These are phyloP conservation scores for Heliconius aoede DNA, from an alignment of 2,888 invertebrate genomes.

Conservation along the genomic window DNA sequence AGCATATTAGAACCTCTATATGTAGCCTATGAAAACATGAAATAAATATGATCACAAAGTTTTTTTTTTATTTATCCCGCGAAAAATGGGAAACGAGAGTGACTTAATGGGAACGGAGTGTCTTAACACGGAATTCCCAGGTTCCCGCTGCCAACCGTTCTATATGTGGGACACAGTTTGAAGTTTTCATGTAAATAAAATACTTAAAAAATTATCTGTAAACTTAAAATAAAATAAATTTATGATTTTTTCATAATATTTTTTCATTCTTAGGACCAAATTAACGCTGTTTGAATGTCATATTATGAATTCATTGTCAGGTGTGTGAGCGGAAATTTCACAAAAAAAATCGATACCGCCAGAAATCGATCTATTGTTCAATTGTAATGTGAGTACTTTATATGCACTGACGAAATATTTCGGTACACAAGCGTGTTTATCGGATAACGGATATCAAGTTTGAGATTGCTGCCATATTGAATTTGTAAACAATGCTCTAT, in stretches of 20 bases:
- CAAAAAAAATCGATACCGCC: conserved; percentile 58
- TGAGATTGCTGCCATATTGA: conserved; percentile 24
- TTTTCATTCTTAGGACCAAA: conserved; percentile 13
- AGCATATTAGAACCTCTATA: too few species aligned
- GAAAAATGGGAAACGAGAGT: too few species aligned
- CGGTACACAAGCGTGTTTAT: conserved; percentile 34
- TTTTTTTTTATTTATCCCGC: too few species aligned
- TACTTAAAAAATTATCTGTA: too few species aligned
- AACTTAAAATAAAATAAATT: neutral
- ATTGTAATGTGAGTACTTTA: conserved; percentile 51
- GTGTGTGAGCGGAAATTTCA: conserved; percentile 53
- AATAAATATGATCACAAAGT: too few species aligned
- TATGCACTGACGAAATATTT: conserved; percentile 38
- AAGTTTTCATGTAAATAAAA: too few species aligned
- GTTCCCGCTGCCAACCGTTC: too few species aligned
- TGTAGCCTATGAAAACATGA: too few species aligned
- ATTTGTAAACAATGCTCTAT: conserved; percentile 16
- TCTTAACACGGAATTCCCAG: too few species aligned
- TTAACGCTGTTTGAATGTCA: neutral
- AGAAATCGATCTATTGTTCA: conserved; percentile 64
- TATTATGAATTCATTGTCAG: conserved; percentile 42
- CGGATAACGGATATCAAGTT: conserved; percentile 25
- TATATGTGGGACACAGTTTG: too few species aligned
- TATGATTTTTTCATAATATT: too few species aligned
- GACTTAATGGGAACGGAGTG: too few species aligned